Conservation (phyloP, 2,888 invertebrate genomes). For the Meganola albula region DNA sequence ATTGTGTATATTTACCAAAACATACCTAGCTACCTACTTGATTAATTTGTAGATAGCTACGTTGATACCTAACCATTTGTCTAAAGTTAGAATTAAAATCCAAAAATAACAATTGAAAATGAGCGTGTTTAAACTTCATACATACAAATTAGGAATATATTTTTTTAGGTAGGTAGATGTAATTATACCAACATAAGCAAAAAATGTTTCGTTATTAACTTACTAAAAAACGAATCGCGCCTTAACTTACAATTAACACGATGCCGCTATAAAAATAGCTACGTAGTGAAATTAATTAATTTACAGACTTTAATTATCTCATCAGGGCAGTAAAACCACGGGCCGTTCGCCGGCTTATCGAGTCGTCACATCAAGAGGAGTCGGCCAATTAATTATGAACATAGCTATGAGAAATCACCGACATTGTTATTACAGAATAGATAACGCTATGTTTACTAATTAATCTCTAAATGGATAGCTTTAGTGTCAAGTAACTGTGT, state of each 20-base stretch:
- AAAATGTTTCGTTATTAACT: slow-evolving; percentile 23
- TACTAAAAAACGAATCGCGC: slow-evolving; percentile 45
- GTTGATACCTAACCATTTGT: too few species aligned
- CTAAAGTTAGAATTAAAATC: too few species aligned
- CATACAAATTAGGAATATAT: slow-evolving; percentile 14
- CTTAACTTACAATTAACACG: slow-evolving; percentile 53
- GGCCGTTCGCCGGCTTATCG: slow-evolving; percentile 64
- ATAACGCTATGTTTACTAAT: slow-evolving; percentile 33
- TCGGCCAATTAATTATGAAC: slow-evolving; percentile 41
- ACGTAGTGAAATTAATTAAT: slow-evolving; percentile 66
- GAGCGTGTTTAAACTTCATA: slow-evolving; percentile 13
- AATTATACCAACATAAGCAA: slow-evolving; percentile 26
- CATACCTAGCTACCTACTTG: too few species aligned
- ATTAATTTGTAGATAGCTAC: too few species aligned
- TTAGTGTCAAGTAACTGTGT: slow-evolving; percentile 6
- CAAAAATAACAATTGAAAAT: slow-evolving; percentile 7
- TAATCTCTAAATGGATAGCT: slow-evolving; percentile 20
- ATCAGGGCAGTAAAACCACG: slow-evolving; percentile 59
- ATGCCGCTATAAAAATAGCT: slow-evolving; percentile 59
- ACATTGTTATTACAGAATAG: slow-evolving; percentile 37
- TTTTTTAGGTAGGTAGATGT: too few species aligned
- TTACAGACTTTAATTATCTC: slow-evolving; percentile 71
- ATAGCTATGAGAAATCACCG: slow-evolving; percentile 59
- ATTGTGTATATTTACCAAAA: too few species aligned
- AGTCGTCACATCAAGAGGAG: slow-evolving; percentile 61